Percentiles rank a stretch among this genome's conserved stretches.
phyloP scores from a whole-genome alignment of 2,113 vertebrate genomes.

The Ornithorhynchus anatinus region DNA sequence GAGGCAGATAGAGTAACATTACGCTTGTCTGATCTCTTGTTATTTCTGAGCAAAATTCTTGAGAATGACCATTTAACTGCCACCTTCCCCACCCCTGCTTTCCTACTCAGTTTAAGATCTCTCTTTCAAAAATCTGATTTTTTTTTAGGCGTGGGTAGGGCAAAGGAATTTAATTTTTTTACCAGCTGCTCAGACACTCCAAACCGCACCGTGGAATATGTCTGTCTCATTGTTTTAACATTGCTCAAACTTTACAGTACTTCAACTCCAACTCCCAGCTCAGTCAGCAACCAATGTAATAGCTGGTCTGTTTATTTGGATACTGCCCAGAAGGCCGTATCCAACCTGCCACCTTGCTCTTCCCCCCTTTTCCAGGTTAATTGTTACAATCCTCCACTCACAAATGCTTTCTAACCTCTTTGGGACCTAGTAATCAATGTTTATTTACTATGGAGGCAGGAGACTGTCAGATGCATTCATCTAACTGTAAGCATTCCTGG shows the following conservation, averaged over 20 bases:
- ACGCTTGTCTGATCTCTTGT: neutral
- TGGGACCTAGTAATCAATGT: neutral
- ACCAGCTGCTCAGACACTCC: neutral
- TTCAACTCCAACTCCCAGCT: neutral
- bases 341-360: no score
- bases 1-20: neutral
- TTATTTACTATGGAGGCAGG: constrained; percentile 9
- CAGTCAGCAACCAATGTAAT: neutral
- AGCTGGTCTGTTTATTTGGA: neutral
- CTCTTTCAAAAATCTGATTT: neutral
- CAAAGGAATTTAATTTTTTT: neutral
- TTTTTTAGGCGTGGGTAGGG: neutral
- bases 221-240: neutral
- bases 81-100: neutral
- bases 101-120: constrained; percentile 20
- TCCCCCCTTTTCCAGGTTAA: neutral
- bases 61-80: constrained; percentile 9
- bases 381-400: neutral
- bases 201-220: neutral
- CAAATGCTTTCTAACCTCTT: neutral
- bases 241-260: neutral
- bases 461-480: constrained; percentile 17
- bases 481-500: neutral
- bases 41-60: neutral
- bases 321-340: neutral